Evolutionary conservation across 2,797 vertebrate species (phyloP).

Genomic region (Dallia pectoralis): DNA sequence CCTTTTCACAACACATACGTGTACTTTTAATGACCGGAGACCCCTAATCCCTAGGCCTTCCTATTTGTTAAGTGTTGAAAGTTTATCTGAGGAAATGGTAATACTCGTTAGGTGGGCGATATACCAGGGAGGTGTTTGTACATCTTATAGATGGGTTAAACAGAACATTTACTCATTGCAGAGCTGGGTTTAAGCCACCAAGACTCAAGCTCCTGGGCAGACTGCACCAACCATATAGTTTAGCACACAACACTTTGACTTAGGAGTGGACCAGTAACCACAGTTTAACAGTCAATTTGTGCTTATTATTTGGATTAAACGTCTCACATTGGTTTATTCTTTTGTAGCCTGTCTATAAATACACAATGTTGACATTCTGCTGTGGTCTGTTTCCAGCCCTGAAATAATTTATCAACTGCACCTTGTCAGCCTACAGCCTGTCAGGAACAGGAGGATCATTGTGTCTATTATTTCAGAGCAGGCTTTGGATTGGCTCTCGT

Average conservation of each 20-base stretch:
- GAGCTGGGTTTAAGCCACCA: neutral
- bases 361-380: neutral
- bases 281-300: slow-evolving; percentile 1
- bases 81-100: neutral
- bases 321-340: slow-evolving; percentile 9
- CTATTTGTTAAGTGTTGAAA: neutral
- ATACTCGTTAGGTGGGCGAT: neutral
- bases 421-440: slow-evolving; percentile 29
- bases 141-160: neutral
- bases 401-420: slow-evolving; percentile 21
- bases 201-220: neutral
- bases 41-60: neutral
- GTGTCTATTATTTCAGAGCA: slow-evolving; percentile 47
- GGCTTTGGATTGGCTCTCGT: slow-evolving; percentile 50
- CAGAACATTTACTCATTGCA: neutral
- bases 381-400: neutral
- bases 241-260: neutral
- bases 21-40: neutral
- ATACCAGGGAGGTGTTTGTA: neutral
- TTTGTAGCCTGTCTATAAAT: neutral
- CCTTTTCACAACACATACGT: neutral
- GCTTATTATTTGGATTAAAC: slow-evolving; percentile 8
- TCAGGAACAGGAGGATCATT: slow-evolving; percentile 51
- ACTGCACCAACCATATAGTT: neutral
- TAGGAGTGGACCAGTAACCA: neutral